phyloP scores from a whole-genome alignment of 2,888 invertebrate genomes.

The Elgonia sp. region DNA sequence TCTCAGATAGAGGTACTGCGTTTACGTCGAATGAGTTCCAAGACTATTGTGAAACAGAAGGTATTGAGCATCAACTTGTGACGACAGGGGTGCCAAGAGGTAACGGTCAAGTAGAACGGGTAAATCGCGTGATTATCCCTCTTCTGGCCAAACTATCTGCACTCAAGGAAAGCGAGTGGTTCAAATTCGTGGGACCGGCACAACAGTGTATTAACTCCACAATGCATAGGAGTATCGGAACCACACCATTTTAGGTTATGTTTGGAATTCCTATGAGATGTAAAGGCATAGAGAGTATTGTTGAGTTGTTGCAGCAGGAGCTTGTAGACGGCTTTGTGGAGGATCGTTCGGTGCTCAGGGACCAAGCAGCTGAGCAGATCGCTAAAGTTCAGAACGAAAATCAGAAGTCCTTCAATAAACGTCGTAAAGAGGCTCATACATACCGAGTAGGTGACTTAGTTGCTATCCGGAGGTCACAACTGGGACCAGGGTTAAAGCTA shows the following conservation, averaged over 20 bases:
- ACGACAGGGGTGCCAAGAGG: not conserved
- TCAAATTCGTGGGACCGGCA: not conserved
- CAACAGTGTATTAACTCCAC: no score
- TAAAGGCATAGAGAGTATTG: no score
- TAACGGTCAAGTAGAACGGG: slow-evolving; percentile 5
- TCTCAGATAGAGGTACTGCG: not conserved
- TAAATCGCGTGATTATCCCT: not conserved
- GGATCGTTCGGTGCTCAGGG: no score
- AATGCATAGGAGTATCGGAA: no score
- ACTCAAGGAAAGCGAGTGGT: not conserved
- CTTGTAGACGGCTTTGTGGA: no score
- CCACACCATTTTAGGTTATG: no score
- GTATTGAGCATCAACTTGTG: slow-evolving; percentile 1
- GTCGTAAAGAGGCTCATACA: not conserved
- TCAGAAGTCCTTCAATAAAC: not conserved
- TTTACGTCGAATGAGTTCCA: not conserved
- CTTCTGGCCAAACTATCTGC: not conserved
- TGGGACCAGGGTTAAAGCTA: not conserved
- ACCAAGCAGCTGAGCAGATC: not conserved
- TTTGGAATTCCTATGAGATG: no score
- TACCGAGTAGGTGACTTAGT: not conserved
- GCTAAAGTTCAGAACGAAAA: not conserved
- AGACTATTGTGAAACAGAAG: not conserved
- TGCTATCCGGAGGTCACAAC: not conserved
- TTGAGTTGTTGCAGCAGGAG: no score